phyloP scores from a whole-genome alignment of 2,113 vertebrate genomes.

The Motacilla alba region DNA sequence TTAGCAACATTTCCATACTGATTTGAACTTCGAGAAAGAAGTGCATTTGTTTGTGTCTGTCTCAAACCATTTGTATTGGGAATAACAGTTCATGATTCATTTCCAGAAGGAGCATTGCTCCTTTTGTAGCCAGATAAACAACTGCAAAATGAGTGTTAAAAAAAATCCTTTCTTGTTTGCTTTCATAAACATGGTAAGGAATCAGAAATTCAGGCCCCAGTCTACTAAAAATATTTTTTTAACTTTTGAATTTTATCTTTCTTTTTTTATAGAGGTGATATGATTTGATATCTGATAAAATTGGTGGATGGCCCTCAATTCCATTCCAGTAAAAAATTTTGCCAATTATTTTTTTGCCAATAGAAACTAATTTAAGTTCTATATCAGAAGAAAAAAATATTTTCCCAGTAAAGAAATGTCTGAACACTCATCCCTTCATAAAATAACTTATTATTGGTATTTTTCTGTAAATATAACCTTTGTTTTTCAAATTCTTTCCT shows the following conservation, averaged over 20 bases:
- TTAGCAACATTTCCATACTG: neutral
- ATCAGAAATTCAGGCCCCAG: neutral
- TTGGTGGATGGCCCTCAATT: neutral
- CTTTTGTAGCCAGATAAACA: neutral
- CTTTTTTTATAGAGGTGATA: neutral
- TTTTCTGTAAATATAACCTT: neutral
- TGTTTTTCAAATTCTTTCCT: neutral
- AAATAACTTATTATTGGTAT: neutral
- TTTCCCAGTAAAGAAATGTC: neutral
- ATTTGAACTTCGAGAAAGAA: neutral
- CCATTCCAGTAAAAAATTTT: neutral
- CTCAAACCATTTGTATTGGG: neutral
- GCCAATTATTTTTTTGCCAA: neutral
- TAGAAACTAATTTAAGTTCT: neutral
- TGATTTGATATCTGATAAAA: neutral
- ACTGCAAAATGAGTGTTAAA: neutral
- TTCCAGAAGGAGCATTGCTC: neutral
- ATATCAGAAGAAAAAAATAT: neutral
- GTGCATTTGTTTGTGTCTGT: neutral
- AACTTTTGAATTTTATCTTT: neutral
- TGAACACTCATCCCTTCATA: neutral
- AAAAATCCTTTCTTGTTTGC: neutral
- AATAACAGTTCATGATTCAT: neutral
- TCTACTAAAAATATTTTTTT: neutral
- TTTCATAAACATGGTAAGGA: neutral